Base-by-base conservation (phyloP, 1,140 invertebrate species). In the Holotrichia oblita region DNA sequence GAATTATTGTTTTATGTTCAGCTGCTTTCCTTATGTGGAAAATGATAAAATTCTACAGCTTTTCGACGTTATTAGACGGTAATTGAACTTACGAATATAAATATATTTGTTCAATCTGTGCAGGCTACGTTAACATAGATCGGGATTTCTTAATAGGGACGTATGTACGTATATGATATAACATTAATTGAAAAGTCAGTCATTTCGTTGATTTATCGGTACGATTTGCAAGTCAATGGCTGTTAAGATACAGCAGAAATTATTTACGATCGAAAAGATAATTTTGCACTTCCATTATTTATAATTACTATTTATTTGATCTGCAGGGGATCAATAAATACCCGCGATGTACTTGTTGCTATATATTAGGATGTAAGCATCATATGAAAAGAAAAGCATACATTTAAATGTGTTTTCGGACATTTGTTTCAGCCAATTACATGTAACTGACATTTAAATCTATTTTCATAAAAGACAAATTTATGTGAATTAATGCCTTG, bases 291-390 rank as follows among this genome's bases (percentile, higher is more conserved):
- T 79, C 78, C 77, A 80, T 80, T 80, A 78, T 77, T 78, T 64
- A 76, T 80, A 80, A 78, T 78, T 74, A 80, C 74, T 75, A 78
- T 80, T 78, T 80, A 75, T 80, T 77, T 77, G 48, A 27, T 77
- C 42, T n/a, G 55, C 24, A 77, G 76, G 24, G 24, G 22, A 22
- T 12, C 17, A 34, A 77, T 77, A 77, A 77, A 77, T 59, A 22
- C 40, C n/a, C 42, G 24, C 12, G n/a, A 22, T 77, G 17, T 77
- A 61, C 59, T 77, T 77, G 42, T n/a, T 22, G 17, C 7, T 2
- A 64, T 20, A 6, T 24, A 24, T 14, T 64, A 10, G 17, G 61
- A 20, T 20, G 61, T 20, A 64, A 64, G 17, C 17, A 24, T 17
- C 9, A 64, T 24, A 64, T 20, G 76, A 77, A 59, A 55, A 55